Percentiles rank a stretch among this genome's conserved stretches.
phyloP scores from a whole-genome alignment of 2,113 vertebrate species.

The Syngnathus typhle region DNA sequence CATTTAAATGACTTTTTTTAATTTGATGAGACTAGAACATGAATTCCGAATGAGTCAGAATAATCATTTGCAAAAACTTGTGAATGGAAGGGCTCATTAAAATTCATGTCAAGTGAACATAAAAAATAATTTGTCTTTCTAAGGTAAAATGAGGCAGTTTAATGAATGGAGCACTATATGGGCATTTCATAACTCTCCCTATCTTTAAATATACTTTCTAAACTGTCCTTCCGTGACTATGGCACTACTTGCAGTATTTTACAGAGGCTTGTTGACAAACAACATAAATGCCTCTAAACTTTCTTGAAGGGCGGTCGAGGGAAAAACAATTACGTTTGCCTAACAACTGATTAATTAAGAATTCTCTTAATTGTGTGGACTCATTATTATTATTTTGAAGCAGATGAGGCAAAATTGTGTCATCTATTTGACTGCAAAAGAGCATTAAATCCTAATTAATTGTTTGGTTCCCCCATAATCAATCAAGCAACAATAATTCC shows the following conservation, averaged over 20 bases:
- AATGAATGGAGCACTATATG: not conserved
- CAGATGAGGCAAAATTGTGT: not conserved
- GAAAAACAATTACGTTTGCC: not conserved
- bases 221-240: not conserved
- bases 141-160: not conserved
- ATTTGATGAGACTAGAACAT: not conserved
- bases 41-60: constrained; percentile 4
- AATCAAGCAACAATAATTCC: not conserved
- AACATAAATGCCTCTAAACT: not conserved
- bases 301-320: no score
- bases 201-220: not conserved
- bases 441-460: not conserved
- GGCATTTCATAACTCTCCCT: not conserved
- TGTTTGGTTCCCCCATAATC: not conserved
- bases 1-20: not conserved
- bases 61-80: not conserved
- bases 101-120: not conserved
- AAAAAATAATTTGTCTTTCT: not conserved
- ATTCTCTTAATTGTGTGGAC: no score
- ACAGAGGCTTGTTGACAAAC: not conserved
- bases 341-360: no score
- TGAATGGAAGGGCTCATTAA: not conserved
- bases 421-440: not conserved
- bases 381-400: no score
- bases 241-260: not conserved